Conservation (phyloP, 2,113 vertebrate species). For the Nicator chloris region DNA sequence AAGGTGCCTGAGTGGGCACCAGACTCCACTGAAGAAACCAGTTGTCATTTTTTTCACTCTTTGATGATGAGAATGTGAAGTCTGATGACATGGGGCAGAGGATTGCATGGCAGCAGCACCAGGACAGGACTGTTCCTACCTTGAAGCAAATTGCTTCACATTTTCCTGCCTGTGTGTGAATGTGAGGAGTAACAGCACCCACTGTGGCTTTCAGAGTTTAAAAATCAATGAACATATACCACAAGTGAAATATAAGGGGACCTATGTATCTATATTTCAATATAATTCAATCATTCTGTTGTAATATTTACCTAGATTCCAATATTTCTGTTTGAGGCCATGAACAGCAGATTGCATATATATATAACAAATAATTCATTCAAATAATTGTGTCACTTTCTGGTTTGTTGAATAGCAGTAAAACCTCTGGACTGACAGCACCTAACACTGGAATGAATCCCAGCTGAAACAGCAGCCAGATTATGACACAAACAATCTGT, state of each 20-base stretch:
- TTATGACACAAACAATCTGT: neutral
- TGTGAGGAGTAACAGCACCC: neutral
- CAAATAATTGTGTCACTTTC: neutral
- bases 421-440: neutral
- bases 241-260: neutral
- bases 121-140: neutral
- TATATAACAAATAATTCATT: neutral
- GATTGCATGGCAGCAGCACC: neutral
- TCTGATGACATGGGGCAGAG: neutral
- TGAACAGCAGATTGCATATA: neutral
- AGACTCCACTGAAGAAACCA: neutral
- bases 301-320: neutral
- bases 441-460: neutral
- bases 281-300: neutral
- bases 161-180: neutral
- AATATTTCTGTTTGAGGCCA: neutral
- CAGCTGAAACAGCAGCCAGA: rapidly evolving
- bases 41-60: neutral
- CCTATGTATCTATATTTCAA: neutral
- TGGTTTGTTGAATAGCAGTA: neutral
- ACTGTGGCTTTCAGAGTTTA: neutral
- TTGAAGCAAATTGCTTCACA: neutral
- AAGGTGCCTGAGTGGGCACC: neutral
- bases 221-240: neutral
- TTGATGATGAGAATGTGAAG: neutral